Base-by-base conservation (phyloP, 2,797 vertebrate species). In the Telmatherina bonti region DNA sequence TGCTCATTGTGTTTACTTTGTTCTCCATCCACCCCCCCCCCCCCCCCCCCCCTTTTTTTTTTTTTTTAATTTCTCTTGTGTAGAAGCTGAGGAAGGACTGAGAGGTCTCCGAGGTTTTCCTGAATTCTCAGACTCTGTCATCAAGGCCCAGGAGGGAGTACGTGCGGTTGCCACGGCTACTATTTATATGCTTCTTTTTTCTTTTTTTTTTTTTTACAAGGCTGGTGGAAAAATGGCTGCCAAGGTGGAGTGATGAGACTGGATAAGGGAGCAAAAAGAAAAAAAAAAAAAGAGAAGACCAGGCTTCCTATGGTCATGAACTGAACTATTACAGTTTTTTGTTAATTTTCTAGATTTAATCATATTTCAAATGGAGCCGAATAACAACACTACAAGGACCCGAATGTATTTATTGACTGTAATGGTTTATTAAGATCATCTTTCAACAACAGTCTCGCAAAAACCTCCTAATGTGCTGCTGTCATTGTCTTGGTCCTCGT, bases 321-420 rank as follows among this genome's bases (percentile, higher is more conserved):
- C 85, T 76, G 24, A 85, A 86, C 71, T 63, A 79, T 88, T 91
- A 65, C 84, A 38, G 33, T 72, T 73, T 52, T 83, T 30, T 31
- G 30, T 31, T 31, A 31, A 7, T 80, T 83, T 89, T 84, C 41
- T 87, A 89, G 80, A 83, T 84, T 71, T 78, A 81, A 76, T 35
- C 24, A 88, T 90, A 89, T 76, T 90, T 92, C 85, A 90, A 45
- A 87, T 93, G 92, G 93, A 94, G 92, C 81, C 68, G 87, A 93
- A 92, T 91, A 94, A 92, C 79, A 83, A 95, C 93, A 87, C 91
- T 94, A 93, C 92, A 94, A 89, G 79, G 91, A 95, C 89, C 78
- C 83, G 95, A 96, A 96, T 96, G 96, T 97, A 98, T 96, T 97
- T 97, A 97, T 97, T 96, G 94, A 91, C 78, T 90, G 79, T 82